Conservation (phyloP, 2,797 vertebrate genomes). For the Sarcophilus harrisii region DNA sequence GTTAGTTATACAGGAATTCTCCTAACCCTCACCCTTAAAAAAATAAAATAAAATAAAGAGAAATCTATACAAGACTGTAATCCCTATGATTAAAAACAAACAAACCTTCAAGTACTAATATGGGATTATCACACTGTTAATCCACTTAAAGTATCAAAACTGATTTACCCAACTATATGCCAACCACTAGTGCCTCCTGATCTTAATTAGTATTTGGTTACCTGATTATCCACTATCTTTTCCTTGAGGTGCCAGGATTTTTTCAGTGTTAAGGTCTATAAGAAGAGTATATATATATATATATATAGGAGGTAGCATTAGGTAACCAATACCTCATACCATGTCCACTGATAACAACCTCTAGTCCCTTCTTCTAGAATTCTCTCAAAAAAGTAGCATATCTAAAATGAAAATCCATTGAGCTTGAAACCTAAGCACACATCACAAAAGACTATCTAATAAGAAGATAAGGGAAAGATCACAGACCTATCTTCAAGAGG, state of each 20-base stretch:
- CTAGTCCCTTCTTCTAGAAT: not conserved
- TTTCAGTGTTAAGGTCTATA: slow-evolving; percentile 48
- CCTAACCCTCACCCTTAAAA: not conserved
- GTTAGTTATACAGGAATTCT: not conserved
- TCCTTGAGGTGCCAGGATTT: not conserved
- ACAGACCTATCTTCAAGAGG: not conserved
- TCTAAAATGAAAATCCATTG: not conserved
- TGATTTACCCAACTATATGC: not conserved
- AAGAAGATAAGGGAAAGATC: not conserved
- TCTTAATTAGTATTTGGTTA: not conserved
- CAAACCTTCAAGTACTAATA: not conserved
- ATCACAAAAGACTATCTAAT: not conserved
- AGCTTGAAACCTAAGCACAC: not conserved
- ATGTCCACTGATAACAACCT: not conserved
- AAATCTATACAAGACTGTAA: not conserved
- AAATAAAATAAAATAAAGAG: not conserved
- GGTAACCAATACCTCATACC: not conserved
- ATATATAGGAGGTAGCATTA: not conserved
- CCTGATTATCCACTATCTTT: slow-evolving; percentile 33
- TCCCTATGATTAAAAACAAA: not conserved
- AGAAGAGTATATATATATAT: not conserved
- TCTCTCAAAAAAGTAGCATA: not conserved
- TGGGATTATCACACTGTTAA: not conserved
- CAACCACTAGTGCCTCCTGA: not conserved
- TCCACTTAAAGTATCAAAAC: not conserved